phyloP scores from a whole-genome alignment of 2,888 invertebrate species.

The Notodonta ziczac region DNA sequence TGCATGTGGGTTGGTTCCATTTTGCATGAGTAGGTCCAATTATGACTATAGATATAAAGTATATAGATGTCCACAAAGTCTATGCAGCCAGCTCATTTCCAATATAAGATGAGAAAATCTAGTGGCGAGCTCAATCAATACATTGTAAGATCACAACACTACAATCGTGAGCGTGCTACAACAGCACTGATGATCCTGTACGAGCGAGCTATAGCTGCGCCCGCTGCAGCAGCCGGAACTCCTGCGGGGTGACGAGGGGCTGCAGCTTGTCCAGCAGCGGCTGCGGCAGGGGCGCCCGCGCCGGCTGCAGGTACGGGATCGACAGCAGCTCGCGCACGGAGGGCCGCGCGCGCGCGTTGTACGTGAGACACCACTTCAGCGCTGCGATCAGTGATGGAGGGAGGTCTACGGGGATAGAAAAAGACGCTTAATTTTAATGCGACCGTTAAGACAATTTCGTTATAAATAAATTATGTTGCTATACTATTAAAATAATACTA shows the following conservation, averaged over 20 bases:
- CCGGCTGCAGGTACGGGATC: constrained; percentile 61
- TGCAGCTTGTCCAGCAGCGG: constrained; percentile 56
- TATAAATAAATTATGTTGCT: not conserved
- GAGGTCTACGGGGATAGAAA: constrained; percentile 64
- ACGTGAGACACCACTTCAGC: constrained; percentile 89
- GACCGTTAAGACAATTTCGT: no score
- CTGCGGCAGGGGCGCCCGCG: constrained; percentile 45
- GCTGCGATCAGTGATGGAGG: constrained; percentile 86
- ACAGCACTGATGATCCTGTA: no score
- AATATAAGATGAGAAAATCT: no score
- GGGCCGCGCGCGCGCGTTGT: constrained; percentile 89
- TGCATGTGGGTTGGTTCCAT: no score
- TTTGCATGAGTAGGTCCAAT: no score
- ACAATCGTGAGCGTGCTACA: no score
- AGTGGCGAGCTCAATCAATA: not conserved
- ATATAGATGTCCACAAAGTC: not conserved
- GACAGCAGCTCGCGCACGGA: constrained; percentile 89
- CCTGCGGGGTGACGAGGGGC: constrained; percentile 54
- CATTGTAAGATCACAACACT: not conserved
- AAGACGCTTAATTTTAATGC: no score
- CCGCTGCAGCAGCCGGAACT: constrained; percentile 58
- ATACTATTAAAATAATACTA: no score
- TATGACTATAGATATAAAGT: not conserved
- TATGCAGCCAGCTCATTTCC: not conserved
- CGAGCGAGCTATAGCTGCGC: constrained; percentile 43